Conservation (phyloP, 2,113 vertebrate species). For the Trichechus manatus region DNA sequence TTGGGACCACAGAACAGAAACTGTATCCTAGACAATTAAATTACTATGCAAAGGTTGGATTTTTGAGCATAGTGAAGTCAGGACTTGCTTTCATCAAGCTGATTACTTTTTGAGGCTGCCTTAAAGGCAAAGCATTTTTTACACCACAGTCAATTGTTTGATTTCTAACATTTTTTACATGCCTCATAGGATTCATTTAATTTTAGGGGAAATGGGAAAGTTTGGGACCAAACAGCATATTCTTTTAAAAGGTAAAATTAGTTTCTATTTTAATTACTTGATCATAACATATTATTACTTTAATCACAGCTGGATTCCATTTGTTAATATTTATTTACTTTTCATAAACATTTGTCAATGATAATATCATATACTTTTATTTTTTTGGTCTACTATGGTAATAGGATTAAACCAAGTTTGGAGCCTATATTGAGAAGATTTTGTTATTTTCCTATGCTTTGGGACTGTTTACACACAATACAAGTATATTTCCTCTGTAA, state of each 20-base stretch:
- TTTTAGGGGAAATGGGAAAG: conserved; percentile 27
- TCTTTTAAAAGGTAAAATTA: conserved; percentile 28
- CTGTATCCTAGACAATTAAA: conserved; percentile 10
- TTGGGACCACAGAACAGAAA: conserved; percentile 7
- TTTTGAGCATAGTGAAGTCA: conserved; percentile 54
- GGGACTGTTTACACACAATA: not conserved
- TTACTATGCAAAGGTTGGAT: not conserved
- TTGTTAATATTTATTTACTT: conserved; percentile 33
- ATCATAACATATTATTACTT: not conserved
- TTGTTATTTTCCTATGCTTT: not conserved
- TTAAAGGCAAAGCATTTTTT: conserved; percentile 58
- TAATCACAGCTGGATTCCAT: conserved; percentile 17
- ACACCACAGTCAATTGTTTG: conserved; percentile 4
- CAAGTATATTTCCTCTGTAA: not conserved
- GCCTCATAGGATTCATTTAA: conserved; percentile 42
- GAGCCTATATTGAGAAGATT: not conserved
- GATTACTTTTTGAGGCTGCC: not conserved
- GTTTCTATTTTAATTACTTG: conserved; percentile 24
- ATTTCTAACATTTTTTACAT: conserved; percentile 37
- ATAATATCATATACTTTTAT: not conserved
- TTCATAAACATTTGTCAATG: not conserved
- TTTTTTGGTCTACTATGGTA: not conserved
- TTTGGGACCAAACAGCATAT: conserved; percentile 46
- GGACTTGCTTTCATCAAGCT: conserved; percentile 29
- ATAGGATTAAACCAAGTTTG: not conserved